These are phyloP conservation scores for Urocynchramus pylzowi DNA, from an alignment of 2,113 vertebrate species.

Conservation along the genomic window DNA sequence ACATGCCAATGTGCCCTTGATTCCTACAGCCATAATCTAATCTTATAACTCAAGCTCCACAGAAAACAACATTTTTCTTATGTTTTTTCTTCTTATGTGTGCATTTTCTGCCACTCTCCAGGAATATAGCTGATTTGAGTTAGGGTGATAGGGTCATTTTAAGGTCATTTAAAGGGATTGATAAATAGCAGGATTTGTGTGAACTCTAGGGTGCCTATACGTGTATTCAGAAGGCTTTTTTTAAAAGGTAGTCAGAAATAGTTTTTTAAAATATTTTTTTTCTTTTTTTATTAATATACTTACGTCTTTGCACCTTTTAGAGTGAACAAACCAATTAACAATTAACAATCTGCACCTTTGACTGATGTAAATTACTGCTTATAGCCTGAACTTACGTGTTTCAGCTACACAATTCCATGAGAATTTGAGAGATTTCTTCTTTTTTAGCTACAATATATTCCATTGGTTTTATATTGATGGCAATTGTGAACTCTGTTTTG, in stretches of 20 bases:
- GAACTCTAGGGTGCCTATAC: neutral
- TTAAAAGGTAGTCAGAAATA: neutral
- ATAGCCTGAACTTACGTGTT: neutral
- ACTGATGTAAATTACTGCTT: neutral
- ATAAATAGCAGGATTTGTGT: neutral
- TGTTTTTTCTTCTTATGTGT: neutral
- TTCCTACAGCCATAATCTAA: constrained; percentile 61
- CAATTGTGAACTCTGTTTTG: neutral
- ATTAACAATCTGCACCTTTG: neutral
- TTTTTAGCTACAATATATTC: neutral
- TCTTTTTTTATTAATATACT: neutral
- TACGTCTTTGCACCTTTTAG: neutral
- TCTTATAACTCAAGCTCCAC: constrained; percentile 42
- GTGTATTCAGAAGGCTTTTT: neutral
- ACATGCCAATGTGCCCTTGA: constrained; percentile 56
- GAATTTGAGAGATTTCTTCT: neutral
- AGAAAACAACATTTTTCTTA: constrained; percentile 43
- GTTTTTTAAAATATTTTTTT: accelerated
- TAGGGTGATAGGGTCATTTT: neutral
- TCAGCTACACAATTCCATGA: neutral
- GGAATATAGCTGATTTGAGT: neutral
- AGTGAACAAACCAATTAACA: neutral
- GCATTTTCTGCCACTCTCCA: neutral
- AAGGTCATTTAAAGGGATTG: constrained; percentile 41
- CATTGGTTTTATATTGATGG: neutral